Percentiles rank a stretch among this genome's conserved stretches.
Evolutionary conservation across 2,797 vertebrate genomes (phyloP).

Genomic region (Paedocypris micromegethes): DNA sequence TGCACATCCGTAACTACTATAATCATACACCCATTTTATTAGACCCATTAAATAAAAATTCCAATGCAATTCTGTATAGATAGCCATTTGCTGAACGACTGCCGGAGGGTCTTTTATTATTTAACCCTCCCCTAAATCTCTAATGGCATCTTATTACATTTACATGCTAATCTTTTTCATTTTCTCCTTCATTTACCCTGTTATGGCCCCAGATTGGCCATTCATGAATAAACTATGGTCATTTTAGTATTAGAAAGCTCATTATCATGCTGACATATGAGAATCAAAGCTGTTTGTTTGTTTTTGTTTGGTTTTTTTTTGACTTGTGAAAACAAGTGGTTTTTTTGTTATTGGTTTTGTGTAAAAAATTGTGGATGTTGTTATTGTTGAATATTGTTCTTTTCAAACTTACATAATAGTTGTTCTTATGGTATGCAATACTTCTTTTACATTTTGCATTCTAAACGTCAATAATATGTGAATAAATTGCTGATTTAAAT

Average conservation of each 20-base stretch:
- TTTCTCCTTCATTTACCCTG: slow-evolving; percentile 34
- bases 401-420: no score
- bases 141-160: slow-evolving; percentile 38
- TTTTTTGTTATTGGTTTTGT: no score
- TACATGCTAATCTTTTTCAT: slow-evolving; percentile 37
- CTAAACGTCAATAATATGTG: no score
- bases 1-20: slow-evolving; percentile 40
- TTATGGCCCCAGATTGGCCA: slow-evolving; percentile 16
- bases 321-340: background rate
- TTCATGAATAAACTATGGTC: slow-evolving; percentile 20
- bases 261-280: slow-evolving; percentile 18
- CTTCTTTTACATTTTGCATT: no score
- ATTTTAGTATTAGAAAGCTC: slow-evolving; percentile 28
- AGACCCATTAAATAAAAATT: slow-evolving; percentile 39
- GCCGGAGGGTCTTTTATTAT: slow-evolving; percentile 22
- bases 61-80: slow-evolving; percentile 27
- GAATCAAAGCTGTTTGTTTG: slow-evolving; percentile 20
- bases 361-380: no score
- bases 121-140: slow-evolving; percentile 26
- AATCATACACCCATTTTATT: slow-evolving; percentile 46
- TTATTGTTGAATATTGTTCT: no score
- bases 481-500: no score
- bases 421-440: no score
- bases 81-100: slow-evolving; percentile 19
- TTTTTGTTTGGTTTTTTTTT: background rate